A percentile compares a stretch with the other conserved stretches of the same genome.
These are phyloP conservation scores for Mus minutoides DNA, from an alignment of 2,797 vertebrate species.

Conservation along the genomic window DNA sequence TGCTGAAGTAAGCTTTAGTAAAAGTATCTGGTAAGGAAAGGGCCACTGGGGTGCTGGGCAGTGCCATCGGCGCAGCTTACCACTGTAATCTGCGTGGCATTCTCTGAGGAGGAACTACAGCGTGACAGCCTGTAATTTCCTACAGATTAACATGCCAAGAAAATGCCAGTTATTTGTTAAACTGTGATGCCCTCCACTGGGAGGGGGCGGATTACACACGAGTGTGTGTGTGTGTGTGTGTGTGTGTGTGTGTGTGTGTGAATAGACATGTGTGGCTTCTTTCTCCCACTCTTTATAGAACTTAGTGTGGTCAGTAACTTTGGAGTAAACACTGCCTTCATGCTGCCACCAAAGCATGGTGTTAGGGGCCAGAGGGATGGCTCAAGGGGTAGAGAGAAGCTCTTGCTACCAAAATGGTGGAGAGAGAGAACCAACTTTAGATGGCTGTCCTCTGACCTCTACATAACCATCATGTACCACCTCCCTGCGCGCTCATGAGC, in stretches of 20 bases:
- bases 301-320: background rate
- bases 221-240: too few species aligned
- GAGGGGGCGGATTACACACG: background rate
- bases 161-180: constrained; percentile 27
- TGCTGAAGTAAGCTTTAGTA: constrained; percentile 22
- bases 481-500: background rate
- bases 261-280: background rate
- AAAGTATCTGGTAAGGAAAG: constrained; percentile 37
- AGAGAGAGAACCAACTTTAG: background rate
- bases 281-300: constrained; percentile 5
- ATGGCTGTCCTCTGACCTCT: background rate
- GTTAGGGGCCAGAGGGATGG: background rate
- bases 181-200: background rate
- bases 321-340: background rate
- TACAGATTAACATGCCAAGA: constrained; percentile 45
- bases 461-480: background rate
- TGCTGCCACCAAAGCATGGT: background rate
- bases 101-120: background rate
- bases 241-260: too few species aligned
- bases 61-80: background rate
- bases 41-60: background rate
- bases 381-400: background rate
- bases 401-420: background rate
- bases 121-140: background rate
- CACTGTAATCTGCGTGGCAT: constrained; percentile 12